phyloP scores from a whole-genome alignment of 1,140 invertebrate species.

The Drosophila quadrilineata region DNA sequence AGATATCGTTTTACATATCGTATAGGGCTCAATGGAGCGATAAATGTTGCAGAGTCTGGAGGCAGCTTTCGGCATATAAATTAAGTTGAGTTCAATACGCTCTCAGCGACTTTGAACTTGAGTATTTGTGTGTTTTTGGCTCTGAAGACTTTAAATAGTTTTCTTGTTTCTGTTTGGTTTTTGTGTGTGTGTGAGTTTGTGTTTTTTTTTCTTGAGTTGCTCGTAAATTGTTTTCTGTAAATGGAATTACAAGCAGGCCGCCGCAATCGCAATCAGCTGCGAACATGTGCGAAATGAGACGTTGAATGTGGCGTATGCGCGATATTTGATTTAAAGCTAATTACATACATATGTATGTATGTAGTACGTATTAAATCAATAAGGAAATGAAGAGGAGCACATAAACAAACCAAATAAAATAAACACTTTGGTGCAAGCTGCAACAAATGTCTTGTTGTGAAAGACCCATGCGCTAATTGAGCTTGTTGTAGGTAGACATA shows the following conservation, averaged over 20 bases:
- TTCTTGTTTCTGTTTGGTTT: not conserved
- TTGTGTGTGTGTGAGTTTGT: not conserved
- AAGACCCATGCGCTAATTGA: too few species aligned
- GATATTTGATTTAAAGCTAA: too few species aligned
- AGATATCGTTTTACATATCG: constrained; percentile 53
- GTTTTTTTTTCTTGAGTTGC: too few species aligned
- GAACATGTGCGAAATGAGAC: too few species aligned
- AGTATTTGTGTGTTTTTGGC: too few species aligned
- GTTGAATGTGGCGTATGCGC: too few species aligned
- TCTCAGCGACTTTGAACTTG: constrained; percentile 57
- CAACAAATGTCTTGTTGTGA: constrained; percentile 50
- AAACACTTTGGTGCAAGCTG: not conserved
- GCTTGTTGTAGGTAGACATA: too few species aligned
- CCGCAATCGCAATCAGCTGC: too few species aligned
- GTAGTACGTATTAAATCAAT: too few species aligned
- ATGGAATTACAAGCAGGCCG: not conserved
- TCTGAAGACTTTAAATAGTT: not conserved
- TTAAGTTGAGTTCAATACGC: constrained; percentile 48
- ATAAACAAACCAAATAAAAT: constrained; percentile 8
- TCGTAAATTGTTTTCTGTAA: not conserved
- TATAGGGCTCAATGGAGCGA: constrained; percentile 39
- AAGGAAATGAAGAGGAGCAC: not conserved
- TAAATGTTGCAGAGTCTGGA: not conserved
- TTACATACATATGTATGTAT: too few species aligned
- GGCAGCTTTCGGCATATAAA: constrained; percentile 3